phyloP scores from a whole-genome alignment of 2,113 vertebrate genomes.

The Capreolus pygargus region DNA sequence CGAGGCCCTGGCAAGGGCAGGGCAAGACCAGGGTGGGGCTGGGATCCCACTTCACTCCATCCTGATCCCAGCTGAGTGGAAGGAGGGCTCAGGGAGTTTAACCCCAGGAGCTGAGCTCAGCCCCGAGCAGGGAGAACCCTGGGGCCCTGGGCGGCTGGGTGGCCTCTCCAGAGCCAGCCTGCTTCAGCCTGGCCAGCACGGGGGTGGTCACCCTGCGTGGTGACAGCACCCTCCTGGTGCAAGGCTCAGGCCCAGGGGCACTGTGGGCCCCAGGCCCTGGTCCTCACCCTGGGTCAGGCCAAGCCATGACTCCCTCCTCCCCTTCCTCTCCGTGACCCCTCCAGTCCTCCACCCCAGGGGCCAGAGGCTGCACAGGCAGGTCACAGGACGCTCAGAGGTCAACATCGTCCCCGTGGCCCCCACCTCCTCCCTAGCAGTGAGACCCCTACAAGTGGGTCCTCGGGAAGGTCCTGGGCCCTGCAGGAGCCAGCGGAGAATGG shows the following conservation, averaged over 20 bases:
- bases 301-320: background rate
- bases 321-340: background rate
- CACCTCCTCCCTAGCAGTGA: background rate
- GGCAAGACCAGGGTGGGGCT: background rate
- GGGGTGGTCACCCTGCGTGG: background rate
- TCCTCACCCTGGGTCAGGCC: background rate
- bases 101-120: background rate
- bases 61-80: background rate
- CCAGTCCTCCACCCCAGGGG: background rate
- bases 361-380: background rate
- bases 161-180: background rate
- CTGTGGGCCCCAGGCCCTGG: background rate
- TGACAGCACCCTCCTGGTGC: background rate
- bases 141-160: background rate
- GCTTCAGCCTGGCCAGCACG: background rate
- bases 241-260: background rate
- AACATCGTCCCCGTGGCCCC: background rate
- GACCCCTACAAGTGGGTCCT: background rate
- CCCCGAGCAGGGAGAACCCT: background rate
- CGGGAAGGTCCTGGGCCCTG: background rate
- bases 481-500: background rate
- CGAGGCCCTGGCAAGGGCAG: background rate
- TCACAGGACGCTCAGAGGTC: background rate
- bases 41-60: rapidly evolving
- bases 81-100: background rate